Evolutionary conservation across 2,113 vertebrate genomes (phyloP).

Genomic region (Crotophaga sulcirostris): DNA sequence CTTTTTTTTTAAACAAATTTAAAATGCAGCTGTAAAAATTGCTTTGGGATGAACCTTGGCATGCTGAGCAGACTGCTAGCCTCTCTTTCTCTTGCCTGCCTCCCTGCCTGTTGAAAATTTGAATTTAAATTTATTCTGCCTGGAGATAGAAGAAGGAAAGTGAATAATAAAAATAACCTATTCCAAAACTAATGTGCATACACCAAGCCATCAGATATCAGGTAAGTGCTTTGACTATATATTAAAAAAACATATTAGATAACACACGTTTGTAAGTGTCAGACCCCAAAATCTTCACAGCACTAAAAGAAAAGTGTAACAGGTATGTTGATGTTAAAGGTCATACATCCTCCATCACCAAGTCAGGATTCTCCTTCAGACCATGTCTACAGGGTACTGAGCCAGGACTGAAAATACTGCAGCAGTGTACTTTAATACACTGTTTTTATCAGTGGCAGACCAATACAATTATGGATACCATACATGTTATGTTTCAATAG

Average conservation of each 20-base stretch:
- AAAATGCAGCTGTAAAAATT: conserved; percentile 46
- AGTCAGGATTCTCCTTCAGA: not conserved
- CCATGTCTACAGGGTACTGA: not conserved
- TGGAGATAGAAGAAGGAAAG: not conserved
- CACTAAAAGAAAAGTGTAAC: not conserved
- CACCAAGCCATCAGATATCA: not conserved
- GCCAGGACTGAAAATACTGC: not conserved
- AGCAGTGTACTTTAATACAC: not conserved
- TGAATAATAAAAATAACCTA: not conserved
- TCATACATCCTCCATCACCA: not conserved
- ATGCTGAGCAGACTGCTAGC: not conserved
- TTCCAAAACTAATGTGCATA: conserved; percentile 12
- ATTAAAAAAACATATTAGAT: not conserved
- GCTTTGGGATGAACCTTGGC: conserved; percentile 7
- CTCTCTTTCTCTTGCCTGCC: not conserved
- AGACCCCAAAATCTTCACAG: not conserved
- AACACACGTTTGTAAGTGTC: not conserved
- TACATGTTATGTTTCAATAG: not conserved
- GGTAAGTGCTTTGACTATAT: not conserved
- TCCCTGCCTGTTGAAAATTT: not conserved
- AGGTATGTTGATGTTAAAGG: not conserved
- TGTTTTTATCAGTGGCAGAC: not conserved
- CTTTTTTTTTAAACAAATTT: not conserved
- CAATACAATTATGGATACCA: not conserved
- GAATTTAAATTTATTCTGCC: conserved; percentile 37